Evolutionary conservation across 30 jellyfish, hydroid and myxozoan genomes (phyloP).

Genomic region (Morbakka virulenta): DNA sequence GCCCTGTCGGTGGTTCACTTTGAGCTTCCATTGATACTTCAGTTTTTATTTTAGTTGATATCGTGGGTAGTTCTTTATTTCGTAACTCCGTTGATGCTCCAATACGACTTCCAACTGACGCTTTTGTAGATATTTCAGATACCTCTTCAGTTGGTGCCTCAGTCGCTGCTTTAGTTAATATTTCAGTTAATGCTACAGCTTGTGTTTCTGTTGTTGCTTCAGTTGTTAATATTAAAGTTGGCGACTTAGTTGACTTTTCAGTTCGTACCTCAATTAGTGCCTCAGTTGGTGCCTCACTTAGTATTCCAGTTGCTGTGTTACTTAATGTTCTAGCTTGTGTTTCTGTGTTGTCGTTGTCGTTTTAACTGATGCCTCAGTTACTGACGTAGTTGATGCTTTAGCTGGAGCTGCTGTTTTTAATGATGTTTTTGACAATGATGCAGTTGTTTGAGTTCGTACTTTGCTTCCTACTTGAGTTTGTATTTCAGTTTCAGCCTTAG

Average conservation of each 20-base stretch:
- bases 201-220: too few species aligned
- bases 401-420: neutral
- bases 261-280: neutral
- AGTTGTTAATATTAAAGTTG: too few species aligned
- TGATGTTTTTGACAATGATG: neutral
- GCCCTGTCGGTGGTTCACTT: neutral
- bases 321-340: neutral
- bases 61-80: neutral
- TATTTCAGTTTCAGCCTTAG: neutral
- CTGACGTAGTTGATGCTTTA: neutral
- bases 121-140: neutral
- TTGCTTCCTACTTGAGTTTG: neutral
- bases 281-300: neutral
- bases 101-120: neutral
- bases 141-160: neutral
- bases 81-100: too few species aligned
- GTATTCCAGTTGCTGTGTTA: too few species aligned
- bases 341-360: neutral
- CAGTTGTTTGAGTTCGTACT: neutral
- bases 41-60: neutral
- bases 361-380: conserved; percentile 1
- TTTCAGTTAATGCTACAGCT: too few species aligned
- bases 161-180: neutral
- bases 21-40: neutral
- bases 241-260: too few species aligned